These are phyloP conservation scores for Eledona agricola DNA, from an alignment of 2,888 invertebrate species.

Conservation along the genomic window DNA sequence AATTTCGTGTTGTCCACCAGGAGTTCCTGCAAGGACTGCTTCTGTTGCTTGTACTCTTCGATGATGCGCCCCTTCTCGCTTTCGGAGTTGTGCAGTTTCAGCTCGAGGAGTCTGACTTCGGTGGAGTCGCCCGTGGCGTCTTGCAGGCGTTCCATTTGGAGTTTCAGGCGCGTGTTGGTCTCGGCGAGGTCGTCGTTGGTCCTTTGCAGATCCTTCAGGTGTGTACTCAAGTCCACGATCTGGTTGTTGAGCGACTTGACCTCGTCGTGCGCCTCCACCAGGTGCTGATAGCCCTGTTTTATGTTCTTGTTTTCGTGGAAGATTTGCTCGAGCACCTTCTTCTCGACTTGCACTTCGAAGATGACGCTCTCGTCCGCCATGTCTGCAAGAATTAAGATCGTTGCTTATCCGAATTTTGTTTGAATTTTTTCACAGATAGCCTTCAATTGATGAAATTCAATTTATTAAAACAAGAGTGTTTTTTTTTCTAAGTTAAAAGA, in stretches of 20 bases:
- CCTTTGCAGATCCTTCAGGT: slow-evolving; percentile 6
- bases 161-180: background rate
- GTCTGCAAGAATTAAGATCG: slow-evolving; percentile 7
- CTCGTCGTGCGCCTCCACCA: slow-evolving; percentile 8
- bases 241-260: slow-evolving; percentile 10
- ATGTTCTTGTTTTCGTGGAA: slow-evolving; percentile 28
- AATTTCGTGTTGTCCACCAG: background rate
- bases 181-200: too few relatives aligned
- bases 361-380: slow-evolving; percentile 28
- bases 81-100: slow-evolving; percentile 2
- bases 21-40: background rate
- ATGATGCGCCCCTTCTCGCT: slow-evolving; percentile 3
- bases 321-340: slow-evolving; percentile 26
- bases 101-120: background rate
- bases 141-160: slow-evolving; percentile 5
- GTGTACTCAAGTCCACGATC: background rate
- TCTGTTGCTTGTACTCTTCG: slow-evolving; percentile 10
- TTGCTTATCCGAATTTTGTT: background rate
- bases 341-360: slow-evolving; percentile 35
- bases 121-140: too few relatives aligned
- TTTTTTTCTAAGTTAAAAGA: too few relatives aligned
- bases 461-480: too few relatives aligned
- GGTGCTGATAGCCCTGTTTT: slow-evolving; percentile 24
- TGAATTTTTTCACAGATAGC: slow-evolving; percentile 1
- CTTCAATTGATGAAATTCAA: too few relatives aligned